Evolutionary conservation across 1,140 invertebrate species (phyloP), one percentile per base, ranked within the genome.

Genomic region (Cardiocondyla obscurior): DNA sequence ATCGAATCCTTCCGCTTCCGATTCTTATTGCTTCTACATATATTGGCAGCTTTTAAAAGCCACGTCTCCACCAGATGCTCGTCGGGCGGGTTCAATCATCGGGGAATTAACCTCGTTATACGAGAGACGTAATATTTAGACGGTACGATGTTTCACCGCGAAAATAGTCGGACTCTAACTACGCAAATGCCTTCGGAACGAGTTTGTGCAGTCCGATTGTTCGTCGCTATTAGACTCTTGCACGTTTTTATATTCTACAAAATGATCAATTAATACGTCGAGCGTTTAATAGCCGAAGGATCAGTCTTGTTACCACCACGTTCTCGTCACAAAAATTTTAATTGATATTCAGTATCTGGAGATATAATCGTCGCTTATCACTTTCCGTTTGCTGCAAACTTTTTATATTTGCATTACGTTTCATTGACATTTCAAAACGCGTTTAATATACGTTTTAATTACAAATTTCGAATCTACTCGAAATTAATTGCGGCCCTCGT

Each of bases 31-130:
- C 36, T 67, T 22, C 33, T n/a, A 53, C n/a, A 53, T 62, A 53
- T 25, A 53, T 62, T 33, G 46, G 62, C 25, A 46, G 36, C 12
- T 69, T 79, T 69, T 69, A 69, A 79, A 67, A 69, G 33, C 30
- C 62, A 42, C 30, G 62, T 79, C 62, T 67, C 46, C 62, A 16
- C 30, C 74, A 79, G 74, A 79, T 42, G 74, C 55, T 53, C 28
- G 44, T 33, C 33, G 33, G 30, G 49, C 62, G n/a, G n/a, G 46
- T 53, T 79, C 62, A 69, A 79, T 79, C 62, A 69, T 67, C 46
- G 62, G 25, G 25, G 74, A 67, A 79, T 79, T 79, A 79, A 79
- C 62, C 49, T 79, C 62, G 62, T 79, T 79, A 79, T 39, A 55
- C 74, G 46, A 51, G 62, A 79, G 51, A 62, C 25, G 16, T 36